phyloP scores from a whole-genome alignment of 2,888 invertebrate genomes.

The Strigamia transsilvanica region DNA sequence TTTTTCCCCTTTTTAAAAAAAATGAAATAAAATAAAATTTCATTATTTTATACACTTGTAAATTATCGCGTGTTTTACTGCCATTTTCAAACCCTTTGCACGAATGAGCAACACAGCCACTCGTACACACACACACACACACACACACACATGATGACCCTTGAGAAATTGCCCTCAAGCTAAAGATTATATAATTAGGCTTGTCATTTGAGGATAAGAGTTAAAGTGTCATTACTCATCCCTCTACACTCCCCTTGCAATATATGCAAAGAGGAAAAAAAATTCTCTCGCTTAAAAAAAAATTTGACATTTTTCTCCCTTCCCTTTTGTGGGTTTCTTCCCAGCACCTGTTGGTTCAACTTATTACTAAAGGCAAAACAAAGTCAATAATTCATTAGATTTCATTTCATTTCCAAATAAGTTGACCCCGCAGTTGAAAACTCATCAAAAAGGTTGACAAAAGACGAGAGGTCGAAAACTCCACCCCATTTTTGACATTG shows the following conservation, averaged over 20 bases:
- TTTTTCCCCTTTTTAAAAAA: neutral
- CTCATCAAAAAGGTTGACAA: slow-evolving; percentile 21
- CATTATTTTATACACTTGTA: slow-evolving; percentile 25
- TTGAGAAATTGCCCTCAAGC: slow-evolving; percentile 26
- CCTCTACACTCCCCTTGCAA: slow-evolving; percentile 16
- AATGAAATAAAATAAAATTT: neutral
- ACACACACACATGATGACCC: slow-evolving; percentile 19
- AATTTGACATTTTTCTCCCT: slow-evolving; percentile 21
- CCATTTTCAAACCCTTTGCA: slow-evolving; percentile 11
- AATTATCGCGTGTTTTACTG: slow-evolving; percentile 30
- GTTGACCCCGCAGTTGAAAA: neutral
- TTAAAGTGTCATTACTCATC: slow-evolving; percentile 30
- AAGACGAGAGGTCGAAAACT: neutral
- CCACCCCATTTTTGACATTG: neutral
- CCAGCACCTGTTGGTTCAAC: slow-evolving; percentile 11
- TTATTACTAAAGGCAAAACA: slow-evolving; percentile 15
- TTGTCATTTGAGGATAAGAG: slow-evolving; percentile 30
- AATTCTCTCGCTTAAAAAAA: slow-evolving; percentile 17
- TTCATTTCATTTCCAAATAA: slow-evolving; percentile 5
- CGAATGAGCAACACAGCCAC: slow-evolving; percentile 26
- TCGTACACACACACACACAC: slow-evolving; percentile 21
- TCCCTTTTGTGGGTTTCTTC: slow-evolving; percentile 26
- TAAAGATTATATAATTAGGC: slow-evolving; percentile 30
- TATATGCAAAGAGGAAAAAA: slow-evolving; percentile 14
- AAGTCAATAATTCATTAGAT: slow-evolving; percentile 12